Evolutionary conservation across 2,888 invertebrate species (phyloP), one percentile per base, ranked within the genome.

Genomic region (Apamea epomidion): DNA sequence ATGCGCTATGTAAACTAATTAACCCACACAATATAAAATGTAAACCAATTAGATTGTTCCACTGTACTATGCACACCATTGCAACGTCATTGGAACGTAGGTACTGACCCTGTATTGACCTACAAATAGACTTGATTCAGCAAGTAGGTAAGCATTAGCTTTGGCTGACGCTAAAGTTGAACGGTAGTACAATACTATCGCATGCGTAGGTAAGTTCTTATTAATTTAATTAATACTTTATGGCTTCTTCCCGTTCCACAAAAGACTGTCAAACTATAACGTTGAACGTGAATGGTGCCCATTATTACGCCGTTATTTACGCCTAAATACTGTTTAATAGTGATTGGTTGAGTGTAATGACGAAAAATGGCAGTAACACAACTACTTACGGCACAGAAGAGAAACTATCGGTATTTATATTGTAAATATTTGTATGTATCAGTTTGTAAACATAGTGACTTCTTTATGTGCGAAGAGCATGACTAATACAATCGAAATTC

Each of bases 161-260:
- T 84, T 74, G 65, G 65, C 83, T 72, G 70, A 79, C 71, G 65
- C 37, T 76, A 83, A 84, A 76, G 74, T 76, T 78, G 75, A 73
- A 83, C 78, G 81, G 69, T 78, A 70, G 77, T 74, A 82, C 78
- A 78, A 54, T 45, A 71, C 42, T 80, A 84, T 87, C 83, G 86
- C 89, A 90, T 84, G 87, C 90, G 88, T 88, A 91, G 89, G 82
- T 86, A 88, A 91, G 89, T 91, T 92, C 91, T 92, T 93, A 96
- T 96, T 96, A 96, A 97, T 96, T 95, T 92, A 95, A 96, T 97
- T 97, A 93, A 82, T 80, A 84, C 85, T 91, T 87, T 96, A 96
- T 29, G 96, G 96, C 95, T 96, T 96, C 95, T 93, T 94, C 93
- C 86, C 91, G 86, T 91, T 91, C 92, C 93, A 92, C 91, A 88